Evolutionary conservation across 2,113 vertebrate species (phyloP).

Genomic region (Ariopsis seemanni): DNA sequence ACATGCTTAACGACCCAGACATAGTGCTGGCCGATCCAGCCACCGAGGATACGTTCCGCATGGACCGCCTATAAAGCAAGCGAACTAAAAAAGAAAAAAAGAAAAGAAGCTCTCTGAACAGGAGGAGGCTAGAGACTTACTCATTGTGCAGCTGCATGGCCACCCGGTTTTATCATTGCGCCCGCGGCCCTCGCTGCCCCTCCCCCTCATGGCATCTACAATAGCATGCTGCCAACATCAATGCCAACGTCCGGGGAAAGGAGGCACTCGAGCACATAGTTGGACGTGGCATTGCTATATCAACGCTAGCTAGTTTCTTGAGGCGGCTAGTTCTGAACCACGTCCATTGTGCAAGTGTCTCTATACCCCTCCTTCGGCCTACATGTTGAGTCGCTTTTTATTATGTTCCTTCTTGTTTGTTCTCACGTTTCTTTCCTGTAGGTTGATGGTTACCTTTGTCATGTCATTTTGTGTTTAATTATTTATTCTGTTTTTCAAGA

Average conservation of each 20-base stretch:
- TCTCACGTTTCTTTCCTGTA: conserved; percentile 4
- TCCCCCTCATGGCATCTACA: conserved; percentile 48
- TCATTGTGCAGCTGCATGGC: conserved; percentile 75
- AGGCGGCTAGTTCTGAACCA: conserved; percentile 25
- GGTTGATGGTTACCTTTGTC: conserved; percentile 4
- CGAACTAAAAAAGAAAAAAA: conserved; percentile 11
- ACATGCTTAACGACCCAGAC: conserved; percentile 99
- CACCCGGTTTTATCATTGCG: conserved; percentile 64
- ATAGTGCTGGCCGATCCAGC: conserved; percentile 95
- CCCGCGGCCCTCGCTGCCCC: conserved; percentile 49
- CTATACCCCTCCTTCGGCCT: conserved; percentile 37
- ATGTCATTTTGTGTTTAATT: conserved; percentile 7
- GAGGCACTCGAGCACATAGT: conserved; percentile 35
- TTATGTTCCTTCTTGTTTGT: conserved; percentile 53
- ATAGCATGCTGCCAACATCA: conserved; percentile 71
- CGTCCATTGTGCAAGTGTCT: conserved; percentile 42
- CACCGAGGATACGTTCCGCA: conserved; percentile 97
- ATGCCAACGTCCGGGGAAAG: conserved; percentile 34
- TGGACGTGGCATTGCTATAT: conserved; percentile 43
- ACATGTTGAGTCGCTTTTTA: conserved; percentile 61
- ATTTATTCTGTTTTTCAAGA: conserved; percentile 33
- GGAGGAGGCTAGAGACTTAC: conserved; percentile 61
- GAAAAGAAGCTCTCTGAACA: conserved; percentile 38
- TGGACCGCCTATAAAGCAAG: conserved; percentile 89
- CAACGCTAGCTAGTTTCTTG: conserved; percentile 36